phyloP scores from a whole-genome alignment of 1,140 invertebrate species.

The Drosophila fuyamai region DNA sequence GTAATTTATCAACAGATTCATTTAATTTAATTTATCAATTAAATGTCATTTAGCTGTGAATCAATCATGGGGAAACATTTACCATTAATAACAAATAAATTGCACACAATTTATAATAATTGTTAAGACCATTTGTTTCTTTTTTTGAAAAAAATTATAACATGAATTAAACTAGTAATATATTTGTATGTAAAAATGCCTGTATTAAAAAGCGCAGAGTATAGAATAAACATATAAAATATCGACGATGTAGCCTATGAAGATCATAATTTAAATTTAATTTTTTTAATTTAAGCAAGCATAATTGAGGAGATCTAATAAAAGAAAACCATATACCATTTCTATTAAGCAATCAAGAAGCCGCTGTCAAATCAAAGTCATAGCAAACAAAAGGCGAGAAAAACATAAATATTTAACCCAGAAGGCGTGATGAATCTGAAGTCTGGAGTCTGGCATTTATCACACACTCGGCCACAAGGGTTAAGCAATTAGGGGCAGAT shows the following conservation, averaged over 20 bases:
- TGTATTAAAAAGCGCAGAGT: no score
- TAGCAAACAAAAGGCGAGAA: slow-evolving; percentile 24
- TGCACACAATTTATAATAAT: not conserved
- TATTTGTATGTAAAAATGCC: no score
- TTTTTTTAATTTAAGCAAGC: no score
- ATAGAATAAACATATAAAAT: no score
- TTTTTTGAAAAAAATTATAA: not conserved
- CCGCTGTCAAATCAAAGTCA: slow-evolving; percentile 38
- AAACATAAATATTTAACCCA: slow-evolving; percentile 39
- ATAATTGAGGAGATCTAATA: slow-evolving; percentile 4
- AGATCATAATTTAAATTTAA: no score
- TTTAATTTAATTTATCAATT: slow-evolving; percentile 25
- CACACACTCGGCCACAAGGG: slow-evolving; percentile 61
- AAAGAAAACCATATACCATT: not conserved
- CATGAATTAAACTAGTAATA: not conserved
- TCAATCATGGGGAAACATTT: slow-evolving; percentile 9
- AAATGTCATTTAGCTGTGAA: slow-evolving; percentile 1
- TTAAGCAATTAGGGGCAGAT: slow-evolving; percentile 58
- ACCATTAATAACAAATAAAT: not conserved
- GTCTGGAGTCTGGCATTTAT: slow-evolving; percentile 50
- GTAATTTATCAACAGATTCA: slow-evolving; percentile 5
- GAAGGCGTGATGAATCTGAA: slow-evolving; percentile 29
- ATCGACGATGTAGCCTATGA: no score
- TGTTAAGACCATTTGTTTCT: not conserved
- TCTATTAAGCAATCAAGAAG: not conserved